A percentile compares a stretch with the other conserved stretches of the same genome.
Conservation (phyloP, 2,797 vertebrate genomes). For the Botia almorhae region DNA sequence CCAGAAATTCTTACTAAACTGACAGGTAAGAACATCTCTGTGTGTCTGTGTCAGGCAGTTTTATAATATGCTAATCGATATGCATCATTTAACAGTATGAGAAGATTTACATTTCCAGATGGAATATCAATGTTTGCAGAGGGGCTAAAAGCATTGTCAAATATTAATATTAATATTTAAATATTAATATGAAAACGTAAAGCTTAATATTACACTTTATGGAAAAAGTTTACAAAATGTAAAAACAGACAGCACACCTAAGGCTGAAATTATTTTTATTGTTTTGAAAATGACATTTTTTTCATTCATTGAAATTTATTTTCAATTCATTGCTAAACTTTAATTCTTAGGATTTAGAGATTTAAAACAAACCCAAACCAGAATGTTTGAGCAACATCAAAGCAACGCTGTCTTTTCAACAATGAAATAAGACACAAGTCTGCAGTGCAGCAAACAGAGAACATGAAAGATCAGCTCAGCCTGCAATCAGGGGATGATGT, state of each 20-base stretch:
- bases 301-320: not conserved
- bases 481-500: conserved; percentile 31
- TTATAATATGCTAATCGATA: conserved; percentile 30
- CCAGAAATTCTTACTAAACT: conserved; percentile 34
- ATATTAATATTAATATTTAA: too few relatives aligned
- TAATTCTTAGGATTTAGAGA: not conserved
- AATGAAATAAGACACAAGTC: conserved; percentile 12
- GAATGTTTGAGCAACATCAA: not conserved
- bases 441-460: conserved; percentile 25
- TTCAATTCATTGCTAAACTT: not conserved
- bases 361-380: not conserved
- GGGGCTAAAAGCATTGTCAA: not conserved
- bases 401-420: not conserved
- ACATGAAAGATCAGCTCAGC: conserved; percentile 41
- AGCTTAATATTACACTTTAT: not conserved
- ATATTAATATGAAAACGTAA: not conserved
- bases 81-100: too few relatives aligned
- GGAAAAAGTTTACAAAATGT: not conserved
- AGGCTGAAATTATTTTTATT: not conserved
- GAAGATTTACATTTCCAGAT: not conserved
- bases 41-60: conserved; percentile 24
- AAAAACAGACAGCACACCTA: not conserved
- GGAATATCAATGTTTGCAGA: not conserved
- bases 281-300: too few relatives aligned
- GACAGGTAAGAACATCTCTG: conserved; percentile 36